Evolutionary conservation across 2,888 invertebrate genomes (phyloP).

Genomic region (Acleris literana): DNA sequence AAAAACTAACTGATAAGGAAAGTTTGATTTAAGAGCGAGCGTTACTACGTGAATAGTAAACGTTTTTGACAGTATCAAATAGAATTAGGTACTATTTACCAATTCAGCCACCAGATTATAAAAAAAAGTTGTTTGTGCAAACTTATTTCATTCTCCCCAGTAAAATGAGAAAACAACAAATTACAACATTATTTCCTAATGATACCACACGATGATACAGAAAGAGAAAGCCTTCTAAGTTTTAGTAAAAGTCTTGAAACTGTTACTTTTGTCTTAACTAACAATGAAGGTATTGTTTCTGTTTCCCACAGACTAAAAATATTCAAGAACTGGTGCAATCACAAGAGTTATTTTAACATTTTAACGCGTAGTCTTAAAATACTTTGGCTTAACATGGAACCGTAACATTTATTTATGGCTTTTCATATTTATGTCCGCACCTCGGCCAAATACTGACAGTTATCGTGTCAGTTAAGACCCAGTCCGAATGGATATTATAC

Average conservation of each 20-base stretch:
- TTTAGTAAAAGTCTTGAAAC: slow-evolving; percentile 27
- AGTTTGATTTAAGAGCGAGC: too few species aligned
- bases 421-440: background rate
- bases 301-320: slow-evolving; percentile 21
- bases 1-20: too few species aligned
- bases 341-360: slow-evolving; percentile 4
- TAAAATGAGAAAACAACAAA: too few species aligned
- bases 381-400: slow-evolving; percentile 7
- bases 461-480: too few species aligned
- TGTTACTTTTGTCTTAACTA: slow-evolving; percentile 11
- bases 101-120: too few species aligned
- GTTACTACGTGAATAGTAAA: too few species aligned
- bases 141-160: too few species aligned
- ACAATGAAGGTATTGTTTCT: slow-evolving; percentile 26
- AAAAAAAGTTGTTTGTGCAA: too few species aligned
- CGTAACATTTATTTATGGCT: slow-evolving; percentile 13
- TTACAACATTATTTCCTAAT: too few species aligned
- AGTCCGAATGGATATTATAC: too few species aligned
- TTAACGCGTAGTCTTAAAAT: slow-evolving; percentile 21
- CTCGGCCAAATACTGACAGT: background rate
- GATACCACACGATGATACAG: slow-evolving; percentile 4
- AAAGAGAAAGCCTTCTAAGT: slow-evolving; percentile 14
- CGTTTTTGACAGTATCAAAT: too few species aligned
- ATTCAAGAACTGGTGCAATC: slow-evolving; percentile 18
- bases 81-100: too few species aligned